A percentile compares a stretch with the other conserved stretches of the same genome.
Conservation (phyloP, 2,888 invertebrate species). For the Pomacea canaliculata region DNA sequence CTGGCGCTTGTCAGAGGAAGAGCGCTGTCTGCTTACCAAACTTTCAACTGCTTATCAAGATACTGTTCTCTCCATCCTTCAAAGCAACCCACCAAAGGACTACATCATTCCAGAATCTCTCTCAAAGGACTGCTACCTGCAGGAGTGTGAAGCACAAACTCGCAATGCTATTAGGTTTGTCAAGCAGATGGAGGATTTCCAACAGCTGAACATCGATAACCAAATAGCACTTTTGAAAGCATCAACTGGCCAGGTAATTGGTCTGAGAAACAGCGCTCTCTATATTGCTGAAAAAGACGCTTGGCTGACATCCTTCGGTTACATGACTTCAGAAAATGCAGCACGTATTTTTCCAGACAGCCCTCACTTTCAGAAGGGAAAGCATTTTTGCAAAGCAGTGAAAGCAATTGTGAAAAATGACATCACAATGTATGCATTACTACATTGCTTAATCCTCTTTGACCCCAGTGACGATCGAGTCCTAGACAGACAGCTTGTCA, state of each 20-base stretch:
- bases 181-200: conserved; percentile 81
- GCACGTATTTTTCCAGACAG: background rate
- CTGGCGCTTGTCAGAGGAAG: conserved; percentile 43
- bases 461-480: conserved; percentile 85
- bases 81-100: conserved; percentile 33
- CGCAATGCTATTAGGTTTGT: conserved; percentile 79
- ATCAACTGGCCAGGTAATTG: conserved; percentile 24
- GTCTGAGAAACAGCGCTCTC: conserved; percentile 60
- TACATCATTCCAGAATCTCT: conserved; percentile 24
- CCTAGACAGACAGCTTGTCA: conserved; percentile 48
- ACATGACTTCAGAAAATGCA: conserved; percentile 70
- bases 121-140: conserved; percentile 13
- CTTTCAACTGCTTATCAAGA: conserved; percentile 46
- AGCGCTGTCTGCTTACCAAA: conserved; percentile 44
- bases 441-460: conserved; percentile 89
- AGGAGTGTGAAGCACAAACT: conserved; percentile 82
- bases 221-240: conserved; percentile 90
- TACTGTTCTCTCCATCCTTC: conserved; percentile 48
- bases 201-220: conserved; percentile 93
- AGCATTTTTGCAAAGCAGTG: conserved; percentile 61
- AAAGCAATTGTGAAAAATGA: conserved; percentile 78
- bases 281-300: conserved; percentile 90
- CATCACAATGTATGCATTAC: conserved; percentile 88
- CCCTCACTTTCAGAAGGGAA: conserved; percentile 72
- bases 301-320: conserved; percentile 81